Base-by-base conservation (phyloP, 2,113 vertebrate genomes). In the Ochotona curzoniae region DNA sequence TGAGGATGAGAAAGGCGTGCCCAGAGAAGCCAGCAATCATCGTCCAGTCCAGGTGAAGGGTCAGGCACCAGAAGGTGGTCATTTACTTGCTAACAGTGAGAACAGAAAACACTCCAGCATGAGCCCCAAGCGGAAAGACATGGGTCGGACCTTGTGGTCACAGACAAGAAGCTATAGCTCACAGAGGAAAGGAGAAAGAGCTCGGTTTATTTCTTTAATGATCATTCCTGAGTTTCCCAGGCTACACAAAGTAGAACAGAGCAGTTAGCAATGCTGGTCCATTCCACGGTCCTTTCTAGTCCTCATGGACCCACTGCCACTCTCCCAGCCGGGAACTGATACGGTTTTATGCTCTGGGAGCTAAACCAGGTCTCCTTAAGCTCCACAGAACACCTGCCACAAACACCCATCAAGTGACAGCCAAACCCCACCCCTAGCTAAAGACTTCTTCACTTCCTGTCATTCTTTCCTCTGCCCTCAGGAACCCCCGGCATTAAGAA, bases 391-490 rank as follows among this genome's bases (percentile, higher is more conserved):
- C 20, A 75, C 35, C 30, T 57, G 75, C 63, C 78, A 88, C 84
- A 88, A 38, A 69, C 38, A 32, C 70, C 81, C 60, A 23, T 71
- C 23, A 23, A 20, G 21, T 38, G 54, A 23, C n/a, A 64, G 44
- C 17, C 35, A 69, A 78, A 57, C 64, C 64, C 44, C 28, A 60
- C 18, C 26, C 51, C 30, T 17, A 78, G 35, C 26, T 74, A 85
- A 63, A 44, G 38, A 84, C 10, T 17, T 76, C 75, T 73, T 35
- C 28, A 44, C 28, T 82, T 93, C 51, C 61, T 26, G 20, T 25
- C 10, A 66, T 35, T 66, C 44, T 28, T 85, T 51, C 38, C 61
- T 51, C 85, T 96, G 81, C 47, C 66, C 76, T 90, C 35, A 76
- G 87, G 20, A 28, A 87, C 47, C 60, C 38, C 73, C 57, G 8